Conservation (phyloP, 2,888 invertebrate genomes). For the Sipha maydis region DNA sequence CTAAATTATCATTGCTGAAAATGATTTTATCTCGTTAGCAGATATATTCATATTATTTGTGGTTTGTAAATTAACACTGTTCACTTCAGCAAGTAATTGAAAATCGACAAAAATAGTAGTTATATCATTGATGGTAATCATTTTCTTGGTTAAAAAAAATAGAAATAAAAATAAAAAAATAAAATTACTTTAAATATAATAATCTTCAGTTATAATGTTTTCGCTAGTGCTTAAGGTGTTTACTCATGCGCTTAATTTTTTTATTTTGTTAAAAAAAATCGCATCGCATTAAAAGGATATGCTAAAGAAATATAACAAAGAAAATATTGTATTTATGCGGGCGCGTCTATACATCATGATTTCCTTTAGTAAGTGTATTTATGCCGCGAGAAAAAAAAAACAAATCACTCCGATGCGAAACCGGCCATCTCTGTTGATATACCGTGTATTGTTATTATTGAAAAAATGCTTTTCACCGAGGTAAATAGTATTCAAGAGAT, state of each 20-base stretch:
- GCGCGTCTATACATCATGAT: slow-evolving; percentile 12
- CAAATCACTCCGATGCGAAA: not conserved
- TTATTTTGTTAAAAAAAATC: slow-evolving; percentile 21
- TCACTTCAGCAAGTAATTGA: not conserved
- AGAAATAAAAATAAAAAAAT: not conserved
- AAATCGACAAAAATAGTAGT: not conserved
- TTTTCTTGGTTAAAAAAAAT: not conserved
- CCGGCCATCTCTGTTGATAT: not conserved
- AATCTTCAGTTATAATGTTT: not conserved
- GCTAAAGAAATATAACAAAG: not conserved
- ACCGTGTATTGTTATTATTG: slow-evolving; percentile 4
- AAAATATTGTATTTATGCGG: not conserved
- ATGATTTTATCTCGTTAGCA: not conserved
- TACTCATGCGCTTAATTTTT: not conserved
- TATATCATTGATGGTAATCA: not conserved
- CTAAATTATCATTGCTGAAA: not conserved
- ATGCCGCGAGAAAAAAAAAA: slow-evolving; percentile 7
- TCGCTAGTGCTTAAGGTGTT: not conserved
- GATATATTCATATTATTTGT: not conserved
- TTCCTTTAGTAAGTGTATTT: slow-evolving; percentile 30
- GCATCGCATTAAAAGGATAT: slow-evolving; percentile 6
- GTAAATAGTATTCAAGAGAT: slow-evolving; percentile 6
- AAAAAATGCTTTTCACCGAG: slow-evolving; percentile 1
- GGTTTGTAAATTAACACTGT: not conserved
- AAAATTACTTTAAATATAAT: not conserved